Conservation (phyloP, 2,888 invertebrate species). For the Punctoribates punctum region DNA sequence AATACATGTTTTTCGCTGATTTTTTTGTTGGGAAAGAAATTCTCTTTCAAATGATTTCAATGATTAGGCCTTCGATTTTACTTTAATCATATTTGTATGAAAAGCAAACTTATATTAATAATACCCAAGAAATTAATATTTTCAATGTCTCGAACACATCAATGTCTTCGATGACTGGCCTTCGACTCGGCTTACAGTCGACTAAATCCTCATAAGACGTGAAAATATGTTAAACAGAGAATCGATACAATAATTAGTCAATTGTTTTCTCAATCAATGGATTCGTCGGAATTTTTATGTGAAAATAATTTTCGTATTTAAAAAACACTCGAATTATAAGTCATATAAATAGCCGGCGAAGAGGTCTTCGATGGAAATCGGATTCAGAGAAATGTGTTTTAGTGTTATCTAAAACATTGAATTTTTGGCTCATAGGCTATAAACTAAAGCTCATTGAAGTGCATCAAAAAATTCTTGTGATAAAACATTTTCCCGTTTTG, state of each 20-base stretch:
- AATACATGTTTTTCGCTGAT: no score
- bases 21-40: no score
- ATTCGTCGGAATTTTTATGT: not conserved
- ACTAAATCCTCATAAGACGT: not conserved
- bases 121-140: not conserved
- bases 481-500: not conserved
- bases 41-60: not conserved
- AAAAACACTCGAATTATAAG: not conserved
- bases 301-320: not conserved
- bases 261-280: not conserved
- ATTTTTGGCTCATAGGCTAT: conserved; percentile 8
- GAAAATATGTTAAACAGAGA: not conserved
- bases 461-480: conserved; percentile 25
- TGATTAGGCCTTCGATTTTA: conserved; percentile 13
- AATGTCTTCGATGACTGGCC: conserved; percentile 13
- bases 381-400: not conserved
- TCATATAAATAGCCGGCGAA: not conserved
- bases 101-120: not conserved
- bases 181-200: not conserved
- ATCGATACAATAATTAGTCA: not conserved
- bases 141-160: conserved; percentile 20
- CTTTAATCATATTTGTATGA: conserved; percentile 2
- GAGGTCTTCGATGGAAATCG: not conserved
- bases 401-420: not conserved
- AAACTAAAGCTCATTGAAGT: conserved; percentile 30